Evolutionary conservation across 2,888 invertebrate genomes (phyloP).

Genomic region (Lasioglossum leucozonium): DNA sequence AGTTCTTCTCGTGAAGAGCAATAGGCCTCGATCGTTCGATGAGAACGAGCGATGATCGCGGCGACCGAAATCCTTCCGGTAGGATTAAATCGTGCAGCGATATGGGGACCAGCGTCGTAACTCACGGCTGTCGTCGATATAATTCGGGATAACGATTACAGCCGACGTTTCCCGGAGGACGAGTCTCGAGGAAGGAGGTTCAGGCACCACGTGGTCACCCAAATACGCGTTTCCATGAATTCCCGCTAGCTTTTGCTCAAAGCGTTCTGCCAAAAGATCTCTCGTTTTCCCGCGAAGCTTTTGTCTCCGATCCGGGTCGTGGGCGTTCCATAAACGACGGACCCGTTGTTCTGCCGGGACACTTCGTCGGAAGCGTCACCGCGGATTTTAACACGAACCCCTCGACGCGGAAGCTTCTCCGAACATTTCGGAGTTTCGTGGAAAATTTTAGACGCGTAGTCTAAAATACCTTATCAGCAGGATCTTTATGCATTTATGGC

Average conservation of each 20-base stretch:
- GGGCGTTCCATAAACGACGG: slow-evolving; percentile 41
- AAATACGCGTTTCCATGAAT: slow-evolving; percentile 51
- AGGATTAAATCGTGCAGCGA: too few species aligned
- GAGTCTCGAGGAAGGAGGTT: neutral
- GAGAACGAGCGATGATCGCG: neutral
- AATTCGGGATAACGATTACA: neutral
- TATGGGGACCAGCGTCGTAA: neutral
- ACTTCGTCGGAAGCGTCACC: slow-evolving; percentile 13
- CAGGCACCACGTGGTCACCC: neutral
- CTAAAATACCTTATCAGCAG: neutral
- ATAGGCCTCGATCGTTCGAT: neutral
- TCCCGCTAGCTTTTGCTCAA: neutral
- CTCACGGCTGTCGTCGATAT: neutral
- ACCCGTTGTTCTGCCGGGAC: slow-evolving; percentile 20
- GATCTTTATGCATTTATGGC: too few species aligned
- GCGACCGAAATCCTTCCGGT: neutral
- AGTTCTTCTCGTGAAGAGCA: neutral
- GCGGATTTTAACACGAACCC: neutral
- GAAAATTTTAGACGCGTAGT: neutral
- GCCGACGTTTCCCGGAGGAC: neutral
- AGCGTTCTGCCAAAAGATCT: neutral
- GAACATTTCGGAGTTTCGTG: neutral
- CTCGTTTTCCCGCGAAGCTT: slow-evolving; percentile 53
- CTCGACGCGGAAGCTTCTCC: neutral
- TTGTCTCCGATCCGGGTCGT: slow-evolving; percentile 45